These are phyloP conservation scores for Apostichopus leukothele DNA, from an alignment of 53 echinoderm and acorn worm genomes.

Conservation along the genomic window DNA sequence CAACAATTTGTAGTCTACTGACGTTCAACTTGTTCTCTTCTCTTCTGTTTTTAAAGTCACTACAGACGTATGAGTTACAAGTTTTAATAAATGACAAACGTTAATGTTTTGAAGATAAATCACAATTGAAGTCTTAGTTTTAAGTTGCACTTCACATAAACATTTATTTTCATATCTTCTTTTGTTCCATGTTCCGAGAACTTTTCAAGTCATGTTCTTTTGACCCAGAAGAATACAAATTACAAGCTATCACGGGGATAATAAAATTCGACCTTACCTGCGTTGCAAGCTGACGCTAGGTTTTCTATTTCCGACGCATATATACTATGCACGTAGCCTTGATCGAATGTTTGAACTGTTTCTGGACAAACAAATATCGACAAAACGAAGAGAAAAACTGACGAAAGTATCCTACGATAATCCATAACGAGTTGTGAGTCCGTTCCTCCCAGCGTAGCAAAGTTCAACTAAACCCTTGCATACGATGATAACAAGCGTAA, in stretches of 20 bases:
- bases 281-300: constrained; percentile 38
- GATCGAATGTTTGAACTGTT: constrained; percentile 32
- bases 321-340: constrained; percentile 34
- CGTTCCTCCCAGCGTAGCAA: neutral
- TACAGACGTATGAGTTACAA: too few relatives aligned
- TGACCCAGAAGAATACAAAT: constrained; percentile 27
- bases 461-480: neutral
- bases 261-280: constrained; percentile 31
- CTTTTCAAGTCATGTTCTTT: neutral
- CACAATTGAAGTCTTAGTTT: too few relatives aligned
- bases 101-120: too few relatives aligned
- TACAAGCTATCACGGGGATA: neutral
- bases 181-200: neutral
- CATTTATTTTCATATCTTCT: too few relatives aligned
- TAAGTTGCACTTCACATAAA: too few relatives aligned
- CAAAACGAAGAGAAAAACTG: constrained; percentile 14
- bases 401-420: neutral
- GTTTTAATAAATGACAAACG: too few relatives aligned
- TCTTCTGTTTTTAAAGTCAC: too few relatives aligned
- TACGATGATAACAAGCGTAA: neutral
- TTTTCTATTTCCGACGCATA: constrained; percentile 36
- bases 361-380: constrained; percentile 3
- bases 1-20: too few relatives aligned
- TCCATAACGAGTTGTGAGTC: neutral
- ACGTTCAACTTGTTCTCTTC: too few relatives aligned